A percentile compares a stretch with the other conserved stretches of the same genome.
phyloP scores from a whole-genome alignment of 92 coral and sea anemone genomes.

The Palythoa grandiflora region DNA sequence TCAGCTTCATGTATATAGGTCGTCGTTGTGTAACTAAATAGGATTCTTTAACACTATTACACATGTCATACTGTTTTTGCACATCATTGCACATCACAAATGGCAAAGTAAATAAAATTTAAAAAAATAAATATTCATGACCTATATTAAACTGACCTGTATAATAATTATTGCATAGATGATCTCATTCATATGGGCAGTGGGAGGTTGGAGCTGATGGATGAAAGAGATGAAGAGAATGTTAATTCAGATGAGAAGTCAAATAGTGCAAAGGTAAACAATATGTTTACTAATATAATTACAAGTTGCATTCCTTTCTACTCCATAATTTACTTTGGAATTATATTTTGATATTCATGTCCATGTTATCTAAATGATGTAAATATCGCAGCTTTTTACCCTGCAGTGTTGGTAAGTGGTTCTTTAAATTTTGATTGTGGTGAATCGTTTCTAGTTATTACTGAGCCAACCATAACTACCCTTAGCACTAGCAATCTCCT shows the following conservation, averaged over 20 bases:
- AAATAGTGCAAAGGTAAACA: not conserved
- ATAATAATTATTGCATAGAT: conserved; percentile 40
- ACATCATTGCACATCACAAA: no score
- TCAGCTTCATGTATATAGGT: no score
- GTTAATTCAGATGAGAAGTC: conserved; percentile 21
- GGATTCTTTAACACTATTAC: not conserved
- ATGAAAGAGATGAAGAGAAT: conserved; percentile 75
- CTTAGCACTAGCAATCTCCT: no score
- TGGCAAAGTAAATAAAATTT: no score
- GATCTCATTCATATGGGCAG: conserved; percentile 77
- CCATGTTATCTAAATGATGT: no score
- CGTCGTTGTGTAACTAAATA: no score
- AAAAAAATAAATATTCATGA: not conserved
- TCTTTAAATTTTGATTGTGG: no score
- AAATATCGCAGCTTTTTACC: no score
- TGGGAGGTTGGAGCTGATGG: conserved; percentile 85
- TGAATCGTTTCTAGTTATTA: no score
- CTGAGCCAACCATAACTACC: no score
- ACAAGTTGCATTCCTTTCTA: not conserved
- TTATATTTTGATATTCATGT: not conserved
- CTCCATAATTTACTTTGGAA: not conserved
- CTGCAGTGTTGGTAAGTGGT: no score
- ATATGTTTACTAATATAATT: not conserved
- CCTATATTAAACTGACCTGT: not conserved
- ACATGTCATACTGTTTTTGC: no score